Conservation (phyloP, 1,140 invertebrate species). For the Ceratina calcarata region DNA sequence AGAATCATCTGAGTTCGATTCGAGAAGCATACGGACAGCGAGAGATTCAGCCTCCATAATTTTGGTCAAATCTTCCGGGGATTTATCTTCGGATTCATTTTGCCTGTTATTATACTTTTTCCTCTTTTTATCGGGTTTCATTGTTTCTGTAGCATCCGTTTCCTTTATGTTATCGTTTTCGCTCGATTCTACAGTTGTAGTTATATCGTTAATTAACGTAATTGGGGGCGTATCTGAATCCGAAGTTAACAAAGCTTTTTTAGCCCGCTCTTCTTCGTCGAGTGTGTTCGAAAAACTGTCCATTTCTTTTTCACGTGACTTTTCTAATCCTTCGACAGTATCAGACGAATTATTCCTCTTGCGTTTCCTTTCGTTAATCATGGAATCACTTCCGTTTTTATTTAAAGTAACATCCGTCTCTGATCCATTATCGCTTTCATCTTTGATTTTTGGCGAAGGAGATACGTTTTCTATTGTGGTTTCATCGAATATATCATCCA, state of each 20-base stretch:
- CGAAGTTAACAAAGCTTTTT: conserved; percentile 24
- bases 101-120: background rate
- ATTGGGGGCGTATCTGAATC: conserved; percentile 39
- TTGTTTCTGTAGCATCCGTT: background rate
- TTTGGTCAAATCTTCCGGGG: background rate
- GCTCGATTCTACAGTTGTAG: background rate
- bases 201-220: background rate
- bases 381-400: background rate
- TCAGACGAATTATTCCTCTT: background rate
- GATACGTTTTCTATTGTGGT: background rate
- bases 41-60: background rate
- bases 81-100: background rate
- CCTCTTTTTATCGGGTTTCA: background rate
- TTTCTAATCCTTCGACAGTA: too few species aligned
- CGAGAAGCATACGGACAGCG: conserved; percentile 35
- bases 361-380: background rate
- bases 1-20: conserved; percentile 51
- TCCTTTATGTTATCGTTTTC: background rate
- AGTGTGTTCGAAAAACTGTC: background rate
- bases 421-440: background rate
- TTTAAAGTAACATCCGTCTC: background rate
- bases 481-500: conserved; percentile 40
- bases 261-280: conserved; percentile 20
- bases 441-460: background rate
- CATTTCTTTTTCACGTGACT: background rate